Evolutionary conservation across 2,888 invertebrate species (phyloP), one percentile per base, ranked within the genome.

Genomic region (Drosophila anomalipes): DNA sequence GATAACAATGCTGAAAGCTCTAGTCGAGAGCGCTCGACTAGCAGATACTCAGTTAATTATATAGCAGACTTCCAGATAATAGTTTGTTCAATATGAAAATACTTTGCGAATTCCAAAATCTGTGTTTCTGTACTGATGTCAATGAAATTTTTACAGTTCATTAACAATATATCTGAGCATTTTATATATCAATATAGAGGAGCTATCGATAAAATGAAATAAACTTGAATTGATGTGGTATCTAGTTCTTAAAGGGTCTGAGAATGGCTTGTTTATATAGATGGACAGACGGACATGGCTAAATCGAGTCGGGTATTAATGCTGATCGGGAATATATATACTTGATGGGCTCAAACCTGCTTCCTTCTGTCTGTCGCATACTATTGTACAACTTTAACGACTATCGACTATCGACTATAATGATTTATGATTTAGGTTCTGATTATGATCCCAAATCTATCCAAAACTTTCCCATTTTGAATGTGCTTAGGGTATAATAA

Each of bases 291-390:
- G 3, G 22, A 12, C 6, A 3, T 14, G 14, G 3, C 22, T 22
- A 44, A 3, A 22, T 14, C 6, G 1, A 22, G 0, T 14, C 7
- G 1, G 14, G 1, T 9, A 16, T 26, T 26, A 1, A 1, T 22
- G 47, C 2, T 14, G 22, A 26, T 22, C 4, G 22, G 0, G 7
- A 26, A 26, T 16, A 4, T 26, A 47, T 26, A 1, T 47, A 47
- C 1, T 9, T 22, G 0, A 6, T 47, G 9, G 10, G 10, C 10
- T n/a, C 3, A 41, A 41, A n/a, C 4, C n/a, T 1, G 4, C 2
- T 47, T 1, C 9, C 26, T 4, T 26, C 2, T 47, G 0, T 14
- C 26, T 26, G 0, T 4, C 16, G 1, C 16, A 47, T 16, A 7
- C 14, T 22, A 4, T 7, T 47, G 7, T 0, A 22, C 4, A 22